Base-by-base conservation (phyloP, 2,797 vertebrate genomes). In the Sarcophilus harrisii region DNA sequence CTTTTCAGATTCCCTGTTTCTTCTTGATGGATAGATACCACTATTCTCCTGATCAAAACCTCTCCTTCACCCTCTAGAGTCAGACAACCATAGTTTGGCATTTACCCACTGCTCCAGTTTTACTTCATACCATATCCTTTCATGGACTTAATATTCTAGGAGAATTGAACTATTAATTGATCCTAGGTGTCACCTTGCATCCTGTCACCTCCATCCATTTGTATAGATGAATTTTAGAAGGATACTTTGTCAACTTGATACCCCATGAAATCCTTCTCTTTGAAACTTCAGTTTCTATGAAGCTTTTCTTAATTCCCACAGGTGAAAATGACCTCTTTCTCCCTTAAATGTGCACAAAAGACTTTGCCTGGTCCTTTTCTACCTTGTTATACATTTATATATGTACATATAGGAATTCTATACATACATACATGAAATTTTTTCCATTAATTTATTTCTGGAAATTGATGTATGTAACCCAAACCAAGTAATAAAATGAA, bases 381-480 rank as follows among this genome's bases (percentile, higher is more conserved):
- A 87, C 24, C 24, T 45, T 81, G 9, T 87, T 87, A 94, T 14
- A 9, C n/a, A 55, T 12, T 73, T 24, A 5, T 14, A 54, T 12
- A 4, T 28, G 54, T 16, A 87, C 4, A 9, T 8, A 57, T n/a
- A 18, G 73, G 38, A 49, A 87, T 87, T 87, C 29, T 5, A 9
- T 12, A 73, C 11, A 90, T 6, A 45, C 1, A 58, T 54, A 66
- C 10, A 81, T 0, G 73, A 38, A 38, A 38, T 24, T 45, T 87
- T 62, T 45, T 87, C 30, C 38, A 45, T 45, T 55, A 92, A 96
- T 90, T 81, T 90, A 93, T 66, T 87, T 87, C 27, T 91, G 91
- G 38, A 18, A 96, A 96, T 8, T 92, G 66, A 95, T 91, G 9
- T 10, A 32, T 91, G 1, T 93, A 96, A 97, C 30, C 91, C 66